phyloP scores from a whole-genome alignment of 2,113 vertebrate genomes.

The Pavo muticus region DNA sequence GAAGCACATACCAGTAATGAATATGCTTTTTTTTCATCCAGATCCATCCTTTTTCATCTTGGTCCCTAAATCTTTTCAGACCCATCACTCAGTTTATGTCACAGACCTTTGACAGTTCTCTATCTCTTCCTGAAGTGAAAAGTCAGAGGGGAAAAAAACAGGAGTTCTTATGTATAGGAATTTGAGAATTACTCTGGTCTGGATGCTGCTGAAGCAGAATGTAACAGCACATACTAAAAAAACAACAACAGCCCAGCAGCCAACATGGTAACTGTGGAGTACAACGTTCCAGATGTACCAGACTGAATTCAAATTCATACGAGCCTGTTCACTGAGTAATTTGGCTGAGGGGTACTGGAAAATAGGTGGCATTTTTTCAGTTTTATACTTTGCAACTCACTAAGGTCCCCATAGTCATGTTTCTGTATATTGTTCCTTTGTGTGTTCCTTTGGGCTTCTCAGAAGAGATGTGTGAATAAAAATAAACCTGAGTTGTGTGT shows the following conservation, averaged over 20 bases:
- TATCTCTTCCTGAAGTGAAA: background rate
- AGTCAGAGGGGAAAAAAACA: background rate
- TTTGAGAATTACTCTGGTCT: background rate
- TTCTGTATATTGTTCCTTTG: background rate
- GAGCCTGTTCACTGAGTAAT: background rate
- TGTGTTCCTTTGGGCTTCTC: background rate
- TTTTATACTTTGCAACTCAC: background rate
- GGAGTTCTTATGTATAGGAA: background rate
- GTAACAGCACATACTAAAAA: background rate
- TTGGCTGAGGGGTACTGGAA: background rate
- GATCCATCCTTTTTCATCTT: background rate
- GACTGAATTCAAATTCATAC: background rate
- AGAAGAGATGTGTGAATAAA: constrained; percentile 6
- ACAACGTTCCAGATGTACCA: background rate
- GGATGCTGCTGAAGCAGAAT: background rate
- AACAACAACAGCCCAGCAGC: background rate
- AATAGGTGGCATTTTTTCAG: background rate
- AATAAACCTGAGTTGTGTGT: background rate
- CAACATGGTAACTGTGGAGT: background rate
- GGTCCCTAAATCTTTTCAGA: background rate
- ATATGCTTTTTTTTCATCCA: background rate
- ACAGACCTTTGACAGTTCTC: background rate
- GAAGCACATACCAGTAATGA: background rate
- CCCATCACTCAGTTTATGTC: background rate
- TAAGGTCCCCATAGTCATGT: background rate